Percentiles rank a stretch among this genome's conserved stretches.
These are phyloP conservation scores for Autographa gamma DNA, from an alignment of 2,888 invertebrate genomes.

Conservation along the genomic window DNA sequence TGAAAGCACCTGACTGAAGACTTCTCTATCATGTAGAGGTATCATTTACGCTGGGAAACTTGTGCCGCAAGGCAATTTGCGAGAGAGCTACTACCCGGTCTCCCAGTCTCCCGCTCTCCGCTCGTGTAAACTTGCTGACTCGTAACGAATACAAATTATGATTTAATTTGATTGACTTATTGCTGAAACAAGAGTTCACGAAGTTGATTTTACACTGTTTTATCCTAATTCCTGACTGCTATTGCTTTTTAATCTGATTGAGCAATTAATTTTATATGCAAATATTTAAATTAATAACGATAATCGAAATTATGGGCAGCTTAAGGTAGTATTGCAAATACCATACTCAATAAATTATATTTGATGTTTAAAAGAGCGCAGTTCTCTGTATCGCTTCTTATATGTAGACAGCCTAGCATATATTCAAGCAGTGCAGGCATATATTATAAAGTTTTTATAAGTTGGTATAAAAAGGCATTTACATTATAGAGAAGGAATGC, in stretches of 20 bases:
- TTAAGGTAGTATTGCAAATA: too few relatives aligned
- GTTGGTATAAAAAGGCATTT: slow-evolving; percentile 38
- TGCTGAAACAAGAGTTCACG: slow-evolving; percentile 43
- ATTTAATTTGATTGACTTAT: slow-evolving; percentile 74
- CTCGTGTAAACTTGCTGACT: slow-evolving; percentile 69
- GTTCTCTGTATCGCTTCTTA: not conserved
- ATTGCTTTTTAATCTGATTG: slow-evolving; percentile 6
- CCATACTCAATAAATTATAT: not conserved
- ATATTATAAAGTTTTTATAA: slow-evolving; percentile 37
- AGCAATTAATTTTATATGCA: not conserved
- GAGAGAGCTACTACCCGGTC: slow-evolving; percentile 61
- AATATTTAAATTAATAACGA: not conserved
- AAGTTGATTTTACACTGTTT: slow-evolving; percentile 51
- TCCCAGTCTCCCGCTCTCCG: slow-evolving; percentile 9
- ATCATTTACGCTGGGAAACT: slow-evolving; percentile 71
- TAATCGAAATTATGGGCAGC: not conserved
- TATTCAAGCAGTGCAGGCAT: slow-evolving; percentile 10
- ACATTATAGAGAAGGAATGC: slow-evolving; percentile 63
- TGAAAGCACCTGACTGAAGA: slow-evolving; percentile 28
- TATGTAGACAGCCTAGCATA: slow-evolving; percentile 6
- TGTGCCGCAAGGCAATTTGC: slow-evolving; percentile 71
- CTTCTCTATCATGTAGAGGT: slow-evolving; percentile 27
- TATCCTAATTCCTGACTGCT: slow-evolving; percentile 26
- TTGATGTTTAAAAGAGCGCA: not conserved
- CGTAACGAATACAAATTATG: slow-evolving; percentile 66